Base-by-base conservation (phyloP, 2,797 vertebrate genomes). In the Psittacula echo region DNA sequence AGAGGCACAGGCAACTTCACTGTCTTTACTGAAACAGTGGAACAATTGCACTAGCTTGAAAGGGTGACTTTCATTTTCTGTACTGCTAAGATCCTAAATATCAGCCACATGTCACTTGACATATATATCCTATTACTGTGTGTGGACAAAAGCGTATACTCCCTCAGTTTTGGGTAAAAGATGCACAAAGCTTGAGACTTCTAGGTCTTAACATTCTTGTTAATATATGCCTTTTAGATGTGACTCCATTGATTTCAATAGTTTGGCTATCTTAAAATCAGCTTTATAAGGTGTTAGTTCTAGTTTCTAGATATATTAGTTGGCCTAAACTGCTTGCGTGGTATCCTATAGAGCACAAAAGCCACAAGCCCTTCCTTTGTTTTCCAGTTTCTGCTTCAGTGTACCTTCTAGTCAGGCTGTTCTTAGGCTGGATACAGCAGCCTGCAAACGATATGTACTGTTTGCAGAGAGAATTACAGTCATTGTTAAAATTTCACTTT, bases 61-160 rank as follows among this genome's bases (percentile, higher is more conserved):
- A 71, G 9, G 68, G 10, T 60, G 29, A 19, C 53, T 93, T 64
- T 24, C 6, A 23, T 14, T 80, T 54, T 54, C 58, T 56, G 7
- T 65, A 6, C 44, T 56, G 34, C 16, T 44, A 12, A 84, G 44
- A 44, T 37, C 41, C 47, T 73, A 72, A 26, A 8, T n/a, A 70
- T 42, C 54, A 87, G 48, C 20, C 14, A 10, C 20, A 1, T 8
- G 3, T 51, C 23, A 45, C 32, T 50, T 30, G 27, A 27, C 13
- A 5, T 27, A 4, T 13, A 15, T 29, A 13, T 68, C 61, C 7
- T 65, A 3, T 71, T 39, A 3, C 39, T 53, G 7, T 20, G 26
- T 11, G 7, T n/a, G 48, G 7, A 6, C 1, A 68, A 77, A 86
- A 27, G 5, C 18, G 16, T 12, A 1, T 11, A 1, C 3, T 60